A percentile compares a stretch with the other conserved stretches of the same genome.
These are phyloP conservation scores for Crocidura indochinensis DNA, from an alignment of 2,797 vertebrate genomes.

Conservation along the genomic window DNA sequence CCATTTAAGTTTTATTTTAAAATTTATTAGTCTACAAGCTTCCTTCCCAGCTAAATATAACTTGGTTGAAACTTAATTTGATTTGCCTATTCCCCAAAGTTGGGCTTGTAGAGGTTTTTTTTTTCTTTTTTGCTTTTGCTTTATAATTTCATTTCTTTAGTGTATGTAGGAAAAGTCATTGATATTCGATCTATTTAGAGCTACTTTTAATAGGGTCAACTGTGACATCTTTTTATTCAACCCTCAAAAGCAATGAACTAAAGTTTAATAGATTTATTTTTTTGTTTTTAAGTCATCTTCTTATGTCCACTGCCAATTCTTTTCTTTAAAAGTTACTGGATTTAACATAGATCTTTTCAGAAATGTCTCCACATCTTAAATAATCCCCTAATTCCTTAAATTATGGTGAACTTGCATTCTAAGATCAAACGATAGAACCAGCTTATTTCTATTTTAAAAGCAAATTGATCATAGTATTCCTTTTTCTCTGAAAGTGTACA, in stretches of 20 bases:
- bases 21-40: not conserved
- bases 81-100: constrained; percentile 24
- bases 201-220: not conserved
- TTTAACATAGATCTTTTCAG: constrained; percentile 6
- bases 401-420: not conserved
- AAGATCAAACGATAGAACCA: not conserved
- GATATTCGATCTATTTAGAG: constrained; percentile 1
- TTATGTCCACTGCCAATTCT: not conserved
- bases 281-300: not conserved
- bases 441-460: constrained; percentile 5
- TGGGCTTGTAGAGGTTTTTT: not conserved
- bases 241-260: not conserved
- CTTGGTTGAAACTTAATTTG: constrained; percentile 22
- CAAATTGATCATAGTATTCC: not conserved
- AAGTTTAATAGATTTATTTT: not conserved
- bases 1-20: not conserved
- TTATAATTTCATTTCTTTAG: not conserved
- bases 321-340: not conserved
- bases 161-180: not conserved
- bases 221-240: not conserved
- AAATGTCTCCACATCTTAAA: not conserved
- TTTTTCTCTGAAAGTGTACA: not conserved
- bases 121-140: not conserved
- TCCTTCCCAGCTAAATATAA: not conserved
- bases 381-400: not conserved